These are phyloP conservation scores for Pteropus rufus DNA, from an alignment of 2,797 vertebrate species.

Conservation along the genomic window DNA sequence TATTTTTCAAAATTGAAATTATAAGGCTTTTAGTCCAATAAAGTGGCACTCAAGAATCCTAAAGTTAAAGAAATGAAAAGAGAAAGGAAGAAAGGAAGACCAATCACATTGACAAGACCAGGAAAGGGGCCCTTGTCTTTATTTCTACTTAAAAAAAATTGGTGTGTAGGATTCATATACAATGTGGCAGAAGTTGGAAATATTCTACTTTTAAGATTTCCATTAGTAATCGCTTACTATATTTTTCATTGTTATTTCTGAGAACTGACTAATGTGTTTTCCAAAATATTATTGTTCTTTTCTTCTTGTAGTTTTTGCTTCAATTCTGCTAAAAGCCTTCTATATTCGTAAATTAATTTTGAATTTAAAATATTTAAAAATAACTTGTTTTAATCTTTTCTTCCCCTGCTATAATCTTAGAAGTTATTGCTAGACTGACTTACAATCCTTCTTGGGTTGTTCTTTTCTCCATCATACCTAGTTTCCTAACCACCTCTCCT, in stretches of 20 bases:
- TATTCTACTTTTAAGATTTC: background rate
- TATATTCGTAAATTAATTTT: background rate
- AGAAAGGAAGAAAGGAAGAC: background rate
- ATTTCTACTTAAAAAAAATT: background rate
- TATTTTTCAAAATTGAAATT: background rate
- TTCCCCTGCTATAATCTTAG: background rate
- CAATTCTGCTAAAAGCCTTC: background rate
- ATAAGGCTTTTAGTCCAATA: background rate
- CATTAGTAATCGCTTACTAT: background rate
- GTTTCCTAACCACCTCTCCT: background rate
- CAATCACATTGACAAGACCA: background rate
- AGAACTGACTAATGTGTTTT: background rate
- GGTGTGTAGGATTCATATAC: background rate
- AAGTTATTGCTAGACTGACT: background rate
- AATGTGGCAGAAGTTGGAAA: background rate
- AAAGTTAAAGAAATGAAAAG: conserved; percentile 4
- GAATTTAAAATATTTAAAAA: conserved; percentile 15
- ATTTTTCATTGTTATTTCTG: conserved; percentile 4
- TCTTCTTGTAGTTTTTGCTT: background rate
- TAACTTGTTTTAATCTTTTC: background rate
- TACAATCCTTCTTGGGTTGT: background rate
- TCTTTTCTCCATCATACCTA: background rate
- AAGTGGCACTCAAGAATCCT: background rate
- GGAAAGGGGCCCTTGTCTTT: background rate
- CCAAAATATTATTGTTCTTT: conserved; percentile 2